A percentile compares a stretch with the other conserved stretches of the same genome.
These are phyloP conservation scores for Sphaeramia orbicularis DNA, from an alignment of 2,797 vertebrate species.

Conservation along the genomic window DNA sequence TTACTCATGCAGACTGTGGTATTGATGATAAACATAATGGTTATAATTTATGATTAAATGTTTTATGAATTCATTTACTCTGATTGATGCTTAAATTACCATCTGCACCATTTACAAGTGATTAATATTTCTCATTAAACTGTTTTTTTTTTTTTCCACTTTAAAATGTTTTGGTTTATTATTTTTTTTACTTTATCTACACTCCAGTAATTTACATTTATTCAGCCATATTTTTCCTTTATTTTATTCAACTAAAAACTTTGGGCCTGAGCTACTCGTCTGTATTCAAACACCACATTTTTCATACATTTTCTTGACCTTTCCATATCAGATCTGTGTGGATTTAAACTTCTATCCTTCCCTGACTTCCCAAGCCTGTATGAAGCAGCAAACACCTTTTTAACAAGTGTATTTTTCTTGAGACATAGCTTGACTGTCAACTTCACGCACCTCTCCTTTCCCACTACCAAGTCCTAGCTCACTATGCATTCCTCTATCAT, in stretches of 20 bases:
- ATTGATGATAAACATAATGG: too few species aligned
- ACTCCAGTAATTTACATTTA: neutral
- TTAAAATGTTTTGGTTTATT: too few species aligned
- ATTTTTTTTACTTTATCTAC: neutral
- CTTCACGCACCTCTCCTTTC: slow-evolving; percentile 11
- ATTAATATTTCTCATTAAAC: too few species aligned
- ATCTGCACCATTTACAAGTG: too few species aligned
- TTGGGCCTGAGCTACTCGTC: neutral
- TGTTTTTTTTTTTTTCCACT: too few species aligned
- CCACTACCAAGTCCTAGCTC: slow-evolving; percentile 12
- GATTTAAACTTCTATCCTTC: slow-evolving; percentile 3
- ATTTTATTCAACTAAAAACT: neutral
- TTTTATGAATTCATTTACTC: too few species aligned
- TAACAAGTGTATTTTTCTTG: slow-evolving; percentile 15
- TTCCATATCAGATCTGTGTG: slow-evolving; percentile 6
- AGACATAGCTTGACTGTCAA: slow-evolving; percentile 28
- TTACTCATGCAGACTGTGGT: too few species aligned
- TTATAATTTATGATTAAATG: too few species aligned
- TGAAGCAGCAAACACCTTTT: slow-evolving; percentile 1
- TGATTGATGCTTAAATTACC: too few species aligned
- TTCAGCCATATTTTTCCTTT: slow-evolving; percentile 2
- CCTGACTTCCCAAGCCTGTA: neutral
- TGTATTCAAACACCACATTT: slow-evolving; percentile 13
- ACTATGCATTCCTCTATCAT: slow-evolving; percentile 25
- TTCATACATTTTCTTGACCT: slow-evolving; percentile 29